phyloP scores from a whole-genome alignment of 2,797 vertebrate genomes.

The Paguma larvata region DNA sequence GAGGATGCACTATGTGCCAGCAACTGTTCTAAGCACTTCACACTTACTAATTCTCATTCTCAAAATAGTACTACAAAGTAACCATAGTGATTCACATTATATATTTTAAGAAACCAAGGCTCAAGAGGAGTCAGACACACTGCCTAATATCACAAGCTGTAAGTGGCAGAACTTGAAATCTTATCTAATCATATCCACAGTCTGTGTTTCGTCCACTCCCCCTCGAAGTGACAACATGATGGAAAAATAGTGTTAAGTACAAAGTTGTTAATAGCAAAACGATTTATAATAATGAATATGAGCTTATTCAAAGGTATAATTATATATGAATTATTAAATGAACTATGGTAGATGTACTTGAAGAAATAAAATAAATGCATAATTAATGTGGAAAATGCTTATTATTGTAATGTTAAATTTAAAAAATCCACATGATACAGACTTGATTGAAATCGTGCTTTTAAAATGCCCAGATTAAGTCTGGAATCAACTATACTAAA shows the following conservation, averaged over 20 bases:
- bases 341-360: not conserved
- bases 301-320: constrained; percentile 15
- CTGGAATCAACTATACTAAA: not conserved
- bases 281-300: not conserved
- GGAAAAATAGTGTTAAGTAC: not conserved
- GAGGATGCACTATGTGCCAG: not conserved
- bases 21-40: not conserved
- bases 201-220: not conserved
- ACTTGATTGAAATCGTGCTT: not conserved
- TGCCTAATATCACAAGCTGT: not conserved
- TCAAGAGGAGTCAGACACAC: constrained; percentile 17
- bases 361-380: constrained; percentile 44
- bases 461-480: constrained; percentile 14
- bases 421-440: not conserved
- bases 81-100: constrained; percentile 65
- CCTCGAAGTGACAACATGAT: not conserved
- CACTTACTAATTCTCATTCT: constrained; percentile 65
- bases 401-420: not conserved
- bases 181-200: not conserved
- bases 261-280: not conserved
- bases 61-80: constrained; percentile 56
- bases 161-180: not conserved
- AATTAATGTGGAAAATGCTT: not conserved
- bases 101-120: constrained; percentile 51
- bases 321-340: constrained; percentile 27